Percentiles rank a stretch among this genome's conserved stretches.
These are phyloP conservation scores for Pseudomyrmex concolor DNA, from an alignment of 1,140 invertebrate genomes.

Conservation along the genomic window DNA sequence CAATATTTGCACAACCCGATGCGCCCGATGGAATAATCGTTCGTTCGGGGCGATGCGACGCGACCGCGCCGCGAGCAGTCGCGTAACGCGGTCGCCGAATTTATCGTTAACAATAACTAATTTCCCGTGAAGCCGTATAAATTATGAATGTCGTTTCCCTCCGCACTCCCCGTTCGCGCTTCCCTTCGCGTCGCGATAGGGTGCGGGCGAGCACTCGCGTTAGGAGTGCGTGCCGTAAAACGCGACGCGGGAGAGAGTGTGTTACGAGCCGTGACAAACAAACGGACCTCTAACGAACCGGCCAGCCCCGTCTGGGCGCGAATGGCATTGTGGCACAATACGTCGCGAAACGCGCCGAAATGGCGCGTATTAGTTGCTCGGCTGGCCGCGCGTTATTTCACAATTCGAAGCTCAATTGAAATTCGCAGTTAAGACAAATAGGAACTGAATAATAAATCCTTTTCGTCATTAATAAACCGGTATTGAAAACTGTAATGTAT, in stretches of 20 bases:
- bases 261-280: conserved; percentile 42
- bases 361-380: neutral
- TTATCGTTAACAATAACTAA: conserved; percentile 76
- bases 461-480: too few species aligned
- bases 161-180: neutral
- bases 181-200: neutral
- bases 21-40: conserved; percentile 19
- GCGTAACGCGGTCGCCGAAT: conserved; percentile 48
- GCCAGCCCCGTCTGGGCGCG: neutral
- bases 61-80: neutral
- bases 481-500: too few species aligned
- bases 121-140: conserved; percentile 76
- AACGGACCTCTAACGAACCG: conserved; percentile 47
- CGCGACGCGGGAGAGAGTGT: conserved; percentile 23
- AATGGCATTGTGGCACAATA: conserved; percentile 28
- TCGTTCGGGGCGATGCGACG: neutral
- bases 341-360: conserved; percentile 21
- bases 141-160: conserved; percentile 70
- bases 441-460: neutral
- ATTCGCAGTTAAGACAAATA: neutral
- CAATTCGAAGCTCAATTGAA: neutral
- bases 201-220: neutral
- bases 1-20: conserved; percentile 31
- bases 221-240: conserved; percentile 20
- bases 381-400: neutral